phyloP scores from a whole-genome alignment of 2,888 invertebrate species.

The Acleris literana region DNA sequence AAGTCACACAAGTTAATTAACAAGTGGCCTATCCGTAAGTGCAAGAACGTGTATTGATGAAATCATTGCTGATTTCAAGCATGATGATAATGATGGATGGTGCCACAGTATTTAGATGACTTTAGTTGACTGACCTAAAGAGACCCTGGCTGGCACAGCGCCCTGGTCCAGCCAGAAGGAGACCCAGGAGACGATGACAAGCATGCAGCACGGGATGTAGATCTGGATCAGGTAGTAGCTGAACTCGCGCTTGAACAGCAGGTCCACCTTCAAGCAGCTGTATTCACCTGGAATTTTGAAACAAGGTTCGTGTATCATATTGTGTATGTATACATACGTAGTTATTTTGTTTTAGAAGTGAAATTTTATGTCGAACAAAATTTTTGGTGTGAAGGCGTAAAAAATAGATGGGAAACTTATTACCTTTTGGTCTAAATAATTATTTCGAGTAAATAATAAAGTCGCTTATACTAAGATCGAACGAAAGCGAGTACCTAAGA shows the following conservation, averaged over 20 bases:
- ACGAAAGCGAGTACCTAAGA: too few species aligned
- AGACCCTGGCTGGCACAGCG: conserved; percentile 96
- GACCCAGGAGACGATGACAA: conserved; percentile 98
- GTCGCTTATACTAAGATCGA: too few species aligned
- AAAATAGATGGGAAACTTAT: too few species aligned
- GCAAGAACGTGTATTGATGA: background rate
- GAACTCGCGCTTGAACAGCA: conserved; percentile 98
- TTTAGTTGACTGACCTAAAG: conserved; percentile 86
- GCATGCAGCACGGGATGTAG: conserved; percentile 99
- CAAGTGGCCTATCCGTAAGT: too few species aligned
- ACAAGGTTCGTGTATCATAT: background rate
- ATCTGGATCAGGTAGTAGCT: conserved; percentile 99
- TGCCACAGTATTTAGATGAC: background rate
- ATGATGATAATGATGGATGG: background rate
- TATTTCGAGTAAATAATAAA: too few species aligned
- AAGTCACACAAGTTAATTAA: too few species aligned
- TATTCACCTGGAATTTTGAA: conserved; percentile 91
- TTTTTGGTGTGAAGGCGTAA: too few species aligned
- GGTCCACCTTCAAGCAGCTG: conserved; percentile 98
- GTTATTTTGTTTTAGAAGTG: too few species aligned
- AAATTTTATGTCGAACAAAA: too few species aligned
- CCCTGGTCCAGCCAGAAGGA: conserved; percentile 99
- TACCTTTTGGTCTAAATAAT: too few species aligned
- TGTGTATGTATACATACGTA: background rate
- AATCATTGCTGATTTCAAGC: too few species aligned